Base-by-base conservation (phyloP, 2,888 invertebrate genomes). In the Ornithoptera alexandrae region DNA sequence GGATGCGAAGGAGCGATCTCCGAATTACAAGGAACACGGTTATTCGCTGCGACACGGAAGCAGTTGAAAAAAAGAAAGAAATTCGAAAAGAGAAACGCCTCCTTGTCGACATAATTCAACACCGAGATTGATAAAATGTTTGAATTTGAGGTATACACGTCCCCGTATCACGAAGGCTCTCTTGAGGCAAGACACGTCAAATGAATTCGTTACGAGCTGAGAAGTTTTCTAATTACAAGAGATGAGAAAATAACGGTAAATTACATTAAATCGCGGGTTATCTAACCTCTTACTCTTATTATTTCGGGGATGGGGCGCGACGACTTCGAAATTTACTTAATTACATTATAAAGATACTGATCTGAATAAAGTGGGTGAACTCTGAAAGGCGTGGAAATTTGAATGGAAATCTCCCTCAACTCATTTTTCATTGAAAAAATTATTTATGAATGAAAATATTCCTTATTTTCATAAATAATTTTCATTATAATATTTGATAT, bases 261-360 rank as follows among this genome's bases (percentile, higher is more conserved):
- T 87, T 82, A 81, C 80, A 83, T 84, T 84, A 85, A 85, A 84
- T 84, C 82, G 82, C 78, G 79, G 81, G 83, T 86, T 84, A 85
- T 84, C 83, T 82, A 78, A 82, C 81, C 84, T 83, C 80, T 84
- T 79, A 83, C 80, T 82, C 81, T 83, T 86, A 87, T 88, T 86
- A 85, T 87, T 83, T 86, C 76, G 78, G 79, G 81, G 81, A 84
- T 79, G 80, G 82, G 78, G 79, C 81, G 80, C 79, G 83, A 84
- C 79, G 83, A 84, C 83, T 86, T 85, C 75, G 81, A 88, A 88
- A 88, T 88, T 87, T 82, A 84, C 84, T 87, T 87, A 88, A 88
- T 88, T 86, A 85, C 84, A 81, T 85, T 87, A 82, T 84, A 84
- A 87, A 86, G 86, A 88, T 86, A 87, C 81, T 78, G 81, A 88